These are phyloP conservation scores for Phorcus lineatus DNA, from an alignment of 2,888 invertebrate species.

Conservation along the genomic window DNA sequence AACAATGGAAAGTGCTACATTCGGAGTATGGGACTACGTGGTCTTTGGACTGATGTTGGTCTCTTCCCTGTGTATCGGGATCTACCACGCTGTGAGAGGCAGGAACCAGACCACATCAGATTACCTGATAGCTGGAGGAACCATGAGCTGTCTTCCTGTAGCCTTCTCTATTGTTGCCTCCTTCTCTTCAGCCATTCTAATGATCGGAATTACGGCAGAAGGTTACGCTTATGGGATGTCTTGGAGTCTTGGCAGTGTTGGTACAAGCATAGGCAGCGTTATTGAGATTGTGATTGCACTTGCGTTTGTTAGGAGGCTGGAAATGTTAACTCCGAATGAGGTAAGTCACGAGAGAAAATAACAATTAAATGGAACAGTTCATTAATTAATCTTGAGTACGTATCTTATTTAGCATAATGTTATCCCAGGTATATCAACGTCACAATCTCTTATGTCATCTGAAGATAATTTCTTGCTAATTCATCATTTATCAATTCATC, in stretches of 20 bases:
- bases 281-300: not conserved
- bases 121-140: constrained; percentile 61
- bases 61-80: constrained; percentile 61
- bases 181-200: constrained; percentile 64
- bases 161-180: constrained; percentile 59
- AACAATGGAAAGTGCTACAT: not conserved
- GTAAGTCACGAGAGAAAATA: not conserved
- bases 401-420: no score
- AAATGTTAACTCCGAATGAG: not conserved
- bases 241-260: not conserved
- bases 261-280: not conserved
- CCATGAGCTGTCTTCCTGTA: constrained; percentile 48
- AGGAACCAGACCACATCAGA: constrained; percentile 56
- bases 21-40: constrained; percentile 50
- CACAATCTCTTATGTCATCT: no score
- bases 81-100: constrained; percentile 55
- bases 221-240: constrained; percentile 53
- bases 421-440: no score
- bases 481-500: no score
- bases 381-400: no score
- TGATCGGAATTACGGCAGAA: constrained; percentile 60
- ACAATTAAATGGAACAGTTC: no score
- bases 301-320: not conserved
- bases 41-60: constrained; percentile 58
- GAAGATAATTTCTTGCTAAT: no score